Evolutionary conservation across 2,888 invertebrate species (phyloP).

Genomic region (Sarcophaga rosellei): DNA sequence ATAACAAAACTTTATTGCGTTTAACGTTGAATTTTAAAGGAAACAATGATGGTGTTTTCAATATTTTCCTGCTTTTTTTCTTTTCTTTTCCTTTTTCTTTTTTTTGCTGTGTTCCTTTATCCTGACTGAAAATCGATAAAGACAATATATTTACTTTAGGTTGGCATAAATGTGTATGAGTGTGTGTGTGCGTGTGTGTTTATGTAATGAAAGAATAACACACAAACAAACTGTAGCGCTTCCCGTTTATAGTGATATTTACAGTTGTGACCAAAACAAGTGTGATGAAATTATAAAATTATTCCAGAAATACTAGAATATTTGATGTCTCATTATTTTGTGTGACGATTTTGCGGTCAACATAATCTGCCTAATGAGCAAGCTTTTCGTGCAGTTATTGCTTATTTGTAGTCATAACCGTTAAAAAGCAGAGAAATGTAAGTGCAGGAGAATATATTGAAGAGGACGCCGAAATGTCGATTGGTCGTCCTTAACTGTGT

Average conservation of each 20-base stretch:
- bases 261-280: neutral
- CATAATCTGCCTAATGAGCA: too few species aligned
- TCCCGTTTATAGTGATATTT: neutral
- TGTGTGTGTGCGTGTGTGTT: slow-evolving; percentile 39
- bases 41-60: neutral
- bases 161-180: slow-evolving; percentile 33
- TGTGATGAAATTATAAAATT: neutral
- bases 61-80: slow-evolving; percentile 11
- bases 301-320: too few species aligned
- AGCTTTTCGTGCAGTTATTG: too few species aligned
- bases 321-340: too few species aligned
- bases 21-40: slow-evolving; percentile 44
- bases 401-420: too few species aligned
- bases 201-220: slow-evolving; percentile 19
- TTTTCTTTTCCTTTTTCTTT: slow-evolving; percentile 16
- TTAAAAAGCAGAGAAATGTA: too few species aligned
- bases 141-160: slow-evolving; percentile 56
- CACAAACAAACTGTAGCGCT: neutral
- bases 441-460: too few species aligned
- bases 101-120: slow-evolving; percentile 20
- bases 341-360: too few species aligned
- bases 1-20: slow-evolving; percentile 30
- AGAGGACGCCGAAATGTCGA: too few species aligned
- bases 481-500: too few species aligned
- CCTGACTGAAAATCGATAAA: slow-evolving; percentile 60